Evolutionary conservation across 2,888 invertebrate species (phyloP).

Genomic region (Macrophya alboannulata): DNA sequence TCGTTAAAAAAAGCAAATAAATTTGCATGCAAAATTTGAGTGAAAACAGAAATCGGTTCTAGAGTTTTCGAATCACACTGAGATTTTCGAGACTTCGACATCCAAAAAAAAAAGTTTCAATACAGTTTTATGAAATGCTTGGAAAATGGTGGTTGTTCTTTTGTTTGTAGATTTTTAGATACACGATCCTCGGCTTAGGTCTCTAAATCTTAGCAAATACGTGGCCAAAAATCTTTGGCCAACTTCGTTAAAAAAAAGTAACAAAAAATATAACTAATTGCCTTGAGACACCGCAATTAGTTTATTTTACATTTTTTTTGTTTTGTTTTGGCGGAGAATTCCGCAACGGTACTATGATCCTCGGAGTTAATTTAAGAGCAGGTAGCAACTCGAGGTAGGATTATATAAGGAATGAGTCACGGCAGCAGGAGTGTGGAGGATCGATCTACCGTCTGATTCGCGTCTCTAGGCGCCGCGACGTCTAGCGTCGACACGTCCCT

Average conservation of each 20-base stretch:
- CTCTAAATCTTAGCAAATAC: background rate
- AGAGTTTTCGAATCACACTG: background rate
- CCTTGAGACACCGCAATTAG: background rate
- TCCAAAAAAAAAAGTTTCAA: background rate
- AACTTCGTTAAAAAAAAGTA: background rate
- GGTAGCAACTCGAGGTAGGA: constrained; percentile 11
- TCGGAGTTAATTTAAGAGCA: constrained; percentile 10
- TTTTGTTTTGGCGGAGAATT: background rate
- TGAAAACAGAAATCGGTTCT: background rate
- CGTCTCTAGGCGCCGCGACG: constrained; percentile 78
- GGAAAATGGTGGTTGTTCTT: constrained; percentile 1
- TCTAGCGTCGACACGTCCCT: constrained; percentile 74
- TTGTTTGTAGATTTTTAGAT: background rate
- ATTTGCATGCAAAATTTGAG: background rate
- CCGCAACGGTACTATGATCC: background rate
- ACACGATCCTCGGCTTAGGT: background rate
- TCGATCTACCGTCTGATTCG: constrained; percentile 77
- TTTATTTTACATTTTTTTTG: background rate
- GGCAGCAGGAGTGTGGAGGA: constrained; percentile 66
- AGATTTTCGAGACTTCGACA: background rate
- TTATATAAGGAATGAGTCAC: constrained; percentile 39
- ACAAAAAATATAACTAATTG: background rate
- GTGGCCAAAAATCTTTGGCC: background rate
- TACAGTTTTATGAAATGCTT: background rate
- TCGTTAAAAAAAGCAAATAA: background rate